Evolutionary conservation across 2,113 vertebrate genomes (phyloP), one percentile per base, ranked within the genome.

Genomic region (Fulica atra): DNA sequence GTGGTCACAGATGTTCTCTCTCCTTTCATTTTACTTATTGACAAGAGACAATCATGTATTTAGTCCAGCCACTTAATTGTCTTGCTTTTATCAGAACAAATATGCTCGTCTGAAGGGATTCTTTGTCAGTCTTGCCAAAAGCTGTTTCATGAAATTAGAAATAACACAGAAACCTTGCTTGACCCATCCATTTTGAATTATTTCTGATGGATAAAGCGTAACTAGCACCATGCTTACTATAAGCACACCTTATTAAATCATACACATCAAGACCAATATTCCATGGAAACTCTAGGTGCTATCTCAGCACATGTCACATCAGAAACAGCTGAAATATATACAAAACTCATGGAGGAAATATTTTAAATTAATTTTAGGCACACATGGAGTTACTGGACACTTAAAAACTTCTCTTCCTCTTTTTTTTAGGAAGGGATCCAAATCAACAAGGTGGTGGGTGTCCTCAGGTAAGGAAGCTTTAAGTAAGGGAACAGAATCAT

Each of bases 21-120:
- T 76, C 40, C 17, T 89, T 88, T 76, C 48, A 81, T 91, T 93
- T 94, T 78, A 69, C 40, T 87, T 94, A 89, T 28, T 93, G 70
- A 82, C 73, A 89, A 80, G 56, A 79, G 21, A 84, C 42, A 89
- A 91, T 89, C 15, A 46, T 29, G 51, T 66, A 82, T 68, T 94
- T 86, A 89, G 38, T 74, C n/a, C 77, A 57, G 50, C 31, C 63
- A 86, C 38, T 87, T 94, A 40, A 76, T 74, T 92, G 63, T 48
- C 38, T 80, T 81, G 50, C 51, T 88, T 92, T 74, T 53, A 26
- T 89, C 5, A 48, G 6, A 9, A 88, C 93, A 94, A 94, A 64
- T 26, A 38, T 8, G 40, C 50, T 76, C 33, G 87, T 79, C 83
- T 70, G 66, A 92, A 94, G 16, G 26, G 11, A 54, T 70, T 87